Evolutionary conservation across 2,113 vertebrate genomes (phyloP).

Genomic region (Canis aureus): DNA sequence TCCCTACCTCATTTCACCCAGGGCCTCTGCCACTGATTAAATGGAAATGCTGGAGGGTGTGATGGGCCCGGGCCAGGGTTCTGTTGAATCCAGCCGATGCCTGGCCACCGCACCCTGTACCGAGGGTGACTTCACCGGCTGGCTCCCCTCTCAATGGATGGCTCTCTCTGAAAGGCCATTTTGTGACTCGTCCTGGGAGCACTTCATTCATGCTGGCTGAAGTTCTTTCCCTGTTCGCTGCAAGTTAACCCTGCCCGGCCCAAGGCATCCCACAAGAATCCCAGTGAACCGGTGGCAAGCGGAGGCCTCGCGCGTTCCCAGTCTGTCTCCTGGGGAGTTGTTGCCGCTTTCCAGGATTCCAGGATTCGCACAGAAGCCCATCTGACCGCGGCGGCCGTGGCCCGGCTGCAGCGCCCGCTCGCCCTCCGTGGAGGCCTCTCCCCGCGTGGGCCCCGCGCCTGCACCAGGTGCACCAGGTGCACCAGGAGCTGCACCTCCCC

Average conservation of each 20-base stretch:
- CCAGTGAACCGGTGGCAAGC: accelerated
- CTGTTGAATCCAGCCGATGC: conserved; percentile 60
- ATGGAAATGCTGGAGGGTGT: conserved; percentile 74
- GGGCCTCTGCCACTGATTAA: conserved; percentile 65
- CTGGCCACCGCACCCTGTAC: conserved; percentile 21
- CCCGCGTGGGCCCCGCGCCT: not conserved
- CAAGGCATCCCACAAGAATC: not conserved
- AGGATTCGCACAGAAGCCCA: conserved; percentile 32
- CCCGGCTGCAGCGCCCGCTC: not conserved
- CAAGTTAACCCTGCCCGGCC: conserved; percentile 64
- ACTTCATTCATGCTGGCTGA: conserved; percentile 64
- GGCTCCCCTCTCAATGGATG: conserved; percentile 72
- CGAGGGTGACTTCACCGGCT: conserved; percentile 72
- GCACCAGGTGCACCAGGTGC: no score
- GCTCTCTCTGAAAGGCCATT: conserved; percentile 76
- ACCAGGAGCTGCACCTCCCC: not conserved
- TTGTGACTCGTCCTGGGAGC: conserved; percentile 62
- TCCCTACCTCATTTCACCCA: conserved; percentile 45
- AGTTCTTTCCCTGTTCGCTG: conserved; percentile 5
- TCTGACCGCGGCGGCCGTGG: not conserved
- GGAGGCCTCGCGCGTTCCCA: not conserved
- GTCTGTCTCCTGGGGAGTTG: not conserved
- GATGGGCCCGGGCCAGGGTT: conserved; percentile 65
- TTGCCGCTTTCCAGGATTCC: conserved; percentile 71
- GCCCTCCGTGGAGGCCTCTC: not conserved